Evolutionary conservation across 35 echinoderm and acorn worm genomes (phyloP), one percentile per base, ranked within the genome.

Genomic region (Anneissia japonica): DNA sequence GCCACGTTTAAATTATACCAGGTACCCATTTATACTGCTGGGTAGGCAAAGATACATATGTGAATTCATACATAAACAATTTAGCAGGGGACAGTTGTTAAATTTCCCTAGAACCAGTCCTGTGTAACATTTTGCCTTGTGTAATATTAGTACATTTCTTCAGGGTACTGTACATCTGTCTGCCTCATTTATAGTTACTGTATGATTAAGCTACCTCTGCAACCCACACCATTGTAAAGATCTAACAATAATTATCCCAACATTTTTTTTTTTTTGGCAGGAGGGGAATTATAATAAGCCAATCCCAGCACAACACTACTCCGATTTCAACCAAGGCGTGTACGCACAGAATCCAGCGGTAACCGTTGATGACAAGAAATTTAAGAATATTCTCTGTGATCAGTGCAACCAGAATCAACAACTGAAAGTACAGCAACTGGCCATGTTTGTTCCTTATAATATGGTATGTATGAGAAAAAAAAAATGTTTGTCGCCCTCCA

Each of bases 231-330:
- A 13, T 56, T 11, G 46, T 56, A 26, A 26, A 11, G 46, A 11
- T 56, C 46, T 56, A 13, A 13, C 11, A 26, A 56, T 13, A 14
- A 13, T 10, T 29, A 77, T 31, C 76, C 11, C 10, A 11, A 77
- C 33, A 26, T 12, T 14, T 31, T 81, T 17, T 34, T 14, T 32
- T 84, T 84, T 38, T 72, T 33, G 7, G 12, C 46, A 89, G 87
- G 87, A 89, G 23, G 87, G 87, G 36, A 79, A 34, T 38, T 89
- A 89, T 35, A 89, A 89, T 36, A 89, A 89, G 30, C 64, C 87
- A 1, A 89, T 89, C 30, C 87, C 87, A 1, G 78, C 87, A 28
- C 87, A 89, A 39, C 33, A 30, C 35, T 32, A 80, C 10, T 30
- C 81, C 30, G 79, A 82, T 30, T 34, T 89, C 31, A 82, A 89